Percentiles rank a stretch among this genome's conserved stretches.
Evolutionary conservation across 1,140 invertebrate genomes (phyloP).

Genomic region (Drosophila littoralis): DNA sequence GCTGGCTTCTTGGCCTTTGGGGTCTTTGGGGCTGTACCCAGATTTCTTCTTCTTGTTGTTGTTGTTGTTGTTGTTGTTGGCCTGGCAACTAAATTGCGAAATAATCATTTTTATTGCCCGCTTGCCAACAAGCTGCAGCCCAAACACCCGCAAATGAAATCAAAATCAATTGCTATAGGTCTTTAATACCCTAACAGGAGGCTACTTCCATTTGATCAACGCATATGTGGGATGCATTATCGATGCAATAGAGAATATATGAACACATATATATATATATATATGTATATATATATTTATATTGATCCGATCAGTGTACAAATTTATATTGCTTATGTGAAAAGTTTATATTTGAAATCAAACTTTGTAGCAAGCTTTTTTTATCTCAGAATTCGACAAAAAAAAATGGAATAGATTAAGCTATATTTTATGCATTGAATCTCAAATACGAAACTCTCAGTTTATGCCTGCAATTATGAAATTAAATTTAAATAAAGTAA

Average conservation of each 20-base stretch:
- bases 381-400: too few relatives aligned
- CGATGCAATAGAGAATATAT: too few relatives aligned
- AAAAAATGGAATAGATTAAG: too few relatives aligned
- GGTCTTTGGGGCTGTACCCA: slow-evolving; percentile 30
- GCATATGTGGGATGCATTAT: too few relatives aligned
- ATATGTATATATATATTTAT: neutral
- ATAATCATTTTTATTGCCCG: slow-evolving; percentile 76
- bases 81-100: slow-evolving; percentile 76
- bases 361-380: too few relatives aligned
- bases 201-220: neutral
- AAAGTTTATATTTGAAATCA: too few relatives aligned
- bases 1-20: slow-evolving; percentile 64
- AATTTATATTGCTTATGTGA: too few relatives aligned
- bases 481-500: too few relatives aligned
- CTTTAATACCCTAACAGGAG: slow-evolving; percentile 13
- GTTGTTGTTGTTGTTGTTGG: slow-evolving; percentile 16
- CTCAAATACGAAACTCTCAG: too few relatives aligned
- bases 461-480: too few relatives aligned
- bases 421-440: too few relatives aligned
- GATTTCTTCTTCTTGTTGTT: neutral
- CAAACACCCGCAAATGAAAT: slow-evolving; percentile 67
- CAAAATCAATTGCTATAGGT: slow-evolving; percentile 65
- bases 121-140: slow-evolving; percentile 47
- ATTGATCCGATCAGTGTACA: neutral
- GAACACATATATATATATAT: too few relatives aligned